These are phyloP conservation scores for Zosterops lateralis DNA, from an alignment of 2,113 vertebrate species.

Conservation along the genomic window DNA sequence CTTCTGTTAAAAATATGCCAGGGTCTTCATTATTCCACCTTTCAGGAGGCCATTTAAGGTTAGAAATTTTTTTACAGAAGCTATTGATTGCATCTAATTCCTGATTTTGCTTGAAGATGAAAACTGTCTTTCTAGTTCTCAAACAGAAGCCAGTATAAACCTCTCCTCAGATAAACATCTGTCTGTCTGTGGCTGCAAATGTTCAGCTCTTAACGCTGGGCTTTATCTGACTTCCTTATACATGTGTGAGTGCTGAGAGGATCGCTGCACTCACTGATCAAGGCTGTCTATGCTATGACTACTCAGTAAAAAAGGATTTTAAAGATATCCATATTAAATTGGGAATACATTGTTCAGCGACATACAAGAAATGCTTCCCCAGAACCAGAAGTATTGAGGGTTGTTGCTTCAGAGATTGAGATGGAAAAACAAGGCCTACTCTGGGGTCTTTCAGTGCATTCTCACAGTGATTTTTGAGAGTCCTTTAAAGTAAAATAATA, in stretches of 20 bases:
- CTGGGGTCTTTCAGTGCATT: not conserved
- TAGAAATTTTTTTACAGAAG: not conserved
- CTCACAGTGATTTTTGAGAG: not conserved
- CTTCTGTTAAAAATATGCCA: not conserved
- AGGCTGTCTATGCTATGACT: not conserved
- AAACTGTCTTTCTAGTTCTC: not conserved
- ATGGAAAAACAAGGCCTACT: not conserved
- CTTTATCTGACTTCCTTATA: not conserved
- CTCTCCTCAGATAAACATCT: slow-evolving; percentile 16
- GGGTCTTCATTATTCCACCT: not conserved
- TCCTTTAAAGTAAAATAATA: not conserved
- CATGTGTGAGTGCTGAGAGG: not conserved
- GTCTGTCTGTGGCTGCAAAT: not conserved
- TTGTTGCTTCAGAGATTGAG: not conserved
- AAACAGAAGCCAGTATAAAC: not conserved
- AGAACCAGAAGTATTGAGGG: not conserved
- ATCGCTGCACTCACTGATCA: not conserved
- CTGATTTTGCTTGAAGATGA: not conserved
- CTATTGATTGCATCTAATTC: not conserved
- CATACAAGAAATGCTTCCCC: not conserved
- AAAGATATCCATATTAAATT: not conserved
- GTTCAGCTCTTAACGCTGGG: not conserved
- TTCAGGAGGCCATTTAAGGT: not conserved
- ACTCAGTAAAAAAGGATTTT: not conserved
- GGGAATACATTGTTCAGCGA: not conserved